Evolutionary conservation across 2,113 vertebrate species (phyloP).

Genomic region (Phalacrocorax pelagicus): DNA sequence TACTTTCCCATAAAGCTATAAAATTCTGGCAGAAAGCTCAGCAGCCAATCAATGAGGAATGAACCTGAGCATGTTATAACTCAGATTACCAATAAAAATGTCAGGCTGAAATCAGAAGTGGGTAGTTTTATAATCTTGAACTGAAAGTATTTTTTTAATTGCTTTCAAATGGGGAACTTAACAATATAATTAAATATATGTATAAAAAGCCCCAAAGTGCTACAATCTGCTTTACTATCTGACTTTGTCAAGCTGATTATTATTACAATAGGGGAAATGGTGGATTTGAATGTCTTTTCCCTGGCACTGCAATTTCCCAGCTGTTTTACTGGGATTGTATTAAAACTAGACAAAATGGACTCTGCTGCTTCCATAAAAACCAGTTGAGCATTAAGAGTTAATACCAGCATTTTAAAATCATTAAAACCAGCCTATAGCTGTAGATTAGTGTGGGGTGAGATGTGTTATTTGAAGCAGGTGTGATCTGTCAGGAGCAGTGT

Average conservation of each 20-base stretch:
- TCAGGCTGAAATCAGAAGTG: constrained; percentile 77
- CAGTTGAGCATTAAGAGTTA: constrained; percentile 75
- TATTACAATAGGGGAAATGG: constrained; percentile 78
- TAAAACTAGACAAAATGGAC: constrained; percentile 76
- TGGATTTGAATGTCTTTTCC: constrained; percentile 78
- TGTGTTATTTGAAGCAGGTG: constrained; percentile 66
- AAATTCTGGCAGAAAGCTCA: constrained; percentile 75
- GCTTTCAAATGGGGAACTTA: constrained; percentile 78
- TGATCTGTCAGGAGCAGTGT: constrained; percentile 69
- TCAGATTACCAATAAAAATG: constrained; percentile 84
- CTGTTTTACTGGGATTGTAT: constrained; percentile 77
- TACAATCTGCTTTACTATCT: constrained; percentile 76
- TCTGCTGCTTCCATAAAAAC: constrained; percentile 74
- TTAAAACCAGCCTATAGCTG: constrained; percentile 62
- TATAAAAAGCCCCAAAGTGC: constrained; percentile 65
- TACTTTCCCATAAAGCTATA: constrained; percentile 79
- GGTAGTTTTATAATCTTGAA: constrained; percentile 75
- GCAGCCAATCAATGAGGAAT: constrained; percentile 76
- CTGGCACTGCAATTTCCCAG: constrained; percentile 74
- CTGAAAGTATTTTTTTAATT: constrained; percentile 77
- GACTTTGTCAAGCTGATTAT: constrained; percentile 71
- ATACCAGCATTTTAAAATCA: constrained; percentile 66
- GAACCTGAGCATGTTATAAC: constrained; percentile 77
- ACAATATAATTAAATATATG: constrained; percentile 76
- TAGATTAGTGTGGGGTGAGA: constrained; percentile 66